Conservation (phyloP, 92 coral and sea anemone species). For the Plumapathes pennacea region DNA sequence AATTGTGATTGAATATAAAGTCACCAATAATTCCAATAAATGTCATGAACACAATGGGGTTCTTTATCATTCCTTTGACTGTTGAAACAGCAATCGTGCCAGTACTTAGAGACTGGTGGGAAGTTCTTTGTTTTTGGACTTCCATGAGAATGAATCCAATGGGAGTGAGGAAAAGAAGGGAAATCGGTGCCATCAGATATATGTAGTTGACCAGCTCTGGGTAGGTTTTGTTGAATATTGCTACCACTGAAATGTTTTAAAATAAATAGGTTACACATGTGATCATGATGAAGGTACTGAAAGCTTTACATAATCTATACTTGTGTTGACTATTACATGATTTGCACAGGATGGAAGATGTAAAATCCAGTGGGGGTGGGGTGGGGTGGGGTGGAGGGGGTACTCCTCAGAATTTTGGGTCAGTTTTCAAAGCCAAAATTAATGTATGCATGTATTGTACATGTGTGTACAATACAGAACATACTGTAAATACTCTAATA, state of each 20-base stretch:
- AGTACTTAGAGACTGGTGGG: conserved; percentile 27
- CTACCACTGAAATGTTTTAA: conserved; percentile 55
- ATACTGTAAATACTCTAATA: no score
- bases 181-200: conserved; percentile 74
- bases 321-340: no score
- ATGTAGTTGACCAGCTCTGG: conserved; percentile 75
- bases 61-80: conserved; percentile 53
- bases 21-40: conserved; percentile 69
- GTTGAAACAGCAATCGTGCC: conserved; percentile 44
- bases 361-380: no score
- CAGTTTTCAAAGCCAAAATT: no score
- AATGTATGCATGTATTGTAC: no score
- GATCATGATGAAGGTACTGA: background rate
- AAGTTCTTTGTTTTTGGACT: conserved; percentile 52
- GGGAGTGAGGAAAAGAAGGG: conserved; percentile 61
- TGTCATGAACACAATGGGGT: conserved; percentile 83
- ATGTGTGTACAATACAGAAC: no score
- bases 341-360: no score
- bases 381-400: no score
- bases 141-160: conserved; percentile 76
- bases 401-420: no score
- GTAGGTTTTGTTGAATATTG: conserved; percentile 66
- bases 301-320: no score
- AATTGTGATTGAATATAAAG: conserved; percentile 43
- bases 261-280: background rate